Conservation (phyloP, 2,888 invertebrate species). For the Podotricha telesiphe region DNA sequence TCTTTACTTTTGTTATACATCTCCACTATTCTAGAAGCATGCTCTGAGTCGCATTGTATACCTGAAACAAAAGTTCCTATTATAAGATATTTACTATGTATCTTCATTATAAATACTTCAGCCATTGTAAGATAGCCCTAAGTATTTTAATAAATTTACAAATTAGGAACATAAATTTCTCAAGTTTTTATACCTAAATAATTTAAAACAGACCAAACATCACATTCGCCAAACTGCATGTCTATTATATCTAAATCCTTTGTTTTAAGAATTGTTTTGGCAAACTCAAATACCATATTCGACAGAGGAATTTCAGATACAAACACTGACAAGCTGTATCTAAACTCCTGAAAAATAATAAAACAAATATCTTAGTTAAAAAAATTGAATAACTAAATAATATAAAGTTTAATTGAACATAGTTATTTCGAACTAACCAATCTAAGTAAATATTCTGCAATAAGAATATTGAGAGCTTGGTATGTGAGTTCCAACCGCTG, state of each 20-base stretch:
- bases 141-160: no score
- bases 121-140: no score
- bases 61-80: constrained; percentile 52
- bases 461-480: constrained; percentile 85
- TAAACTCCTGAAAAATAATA: constrained; percentile 72
- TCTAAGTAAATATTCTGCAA: constrained; percentile 84
- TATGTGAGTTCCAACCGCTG: constrained; percentile 76
- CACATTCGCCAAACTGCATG: constrained; percentile 69
- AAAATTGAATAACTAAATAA: neutral
- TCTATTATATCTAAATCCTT: constrained; percentile 49
- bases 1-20: constrained; percentile 58
- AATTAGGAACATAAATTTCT: no score
- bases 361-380: constrained; percentile 6
- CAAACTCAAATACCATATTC: constrained; percentile 78
- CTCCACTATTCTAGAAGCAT: constrained; percentile 59
- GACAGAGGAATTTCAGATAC: constrained; percentile 83
- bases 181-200: constrained; percentile 61
- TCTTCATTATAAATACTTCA: no score
- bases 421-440: constrained; percentile 56
- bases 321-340: constrained; percentile 84
- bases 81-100: no score
- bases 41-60: constrained; percentile 68
- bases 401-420: neutral
- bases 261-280: constrained; percentile 58
- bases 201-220: constrained; percentile 78